Evolutionary conservation across 53 echinoderm and acorn worm species (phyloP).

Genomic region (Glandiceps talaboti): DNA sequence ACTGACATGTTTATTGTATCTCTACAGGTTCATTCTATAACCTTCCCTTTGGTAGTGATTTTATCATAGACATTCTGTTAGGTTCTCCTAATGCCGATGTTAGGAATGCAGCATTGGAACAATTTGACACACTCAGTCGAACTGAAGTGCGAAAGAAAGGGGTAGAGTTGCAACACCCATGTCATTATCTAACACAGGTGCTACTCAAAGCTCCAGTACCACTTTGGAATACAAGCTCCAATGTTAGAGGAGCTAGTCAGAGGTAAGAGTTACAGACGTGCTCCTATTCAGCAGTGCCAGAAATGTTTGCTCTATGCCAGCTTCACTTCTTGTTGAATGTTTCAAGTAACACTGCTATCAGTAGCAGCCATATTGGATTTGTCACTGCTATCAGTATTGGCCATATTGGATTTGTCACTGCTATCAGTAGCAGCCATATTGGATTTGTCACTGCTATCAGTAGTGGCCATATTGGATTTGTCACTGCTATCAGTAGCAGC

Average conservation of each 20-base stretch:
- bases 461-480: too few relatives aligned
- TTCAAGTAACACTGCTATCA: too few relatives aligned
- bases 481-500: too few relatives aligned
- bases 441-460: too few relatives aligned
- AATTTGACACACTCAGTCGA: slow-evolving; percentile 64
- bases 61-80: slow-evolving; percentile 89
- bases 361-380: too few relatives aligned
- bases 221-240: slow-evolving; percentile 79
- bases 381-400: too few relatives aligned
- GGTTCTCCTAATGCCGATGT: slow-evolving; percentile 78
- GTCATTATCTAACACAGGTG: slow-evolving; percentile 74
- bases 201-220: slow-evolving; percentile 66
- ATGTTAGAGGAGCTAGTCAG: slow-evolving; percentile 79
- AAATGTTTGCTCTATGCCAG: neutral
- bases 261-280: slow-evolving; percentile 31
- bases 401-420: too few relatives aligned
- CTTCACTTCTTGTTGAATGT: too few relatives aligned
- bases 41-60: slow-evolving; percentile 77
- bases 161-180: slow-evolving; percentile 52
- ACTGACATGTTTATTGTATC: too few relatives aligned
- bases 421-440: too few relatives aligned
- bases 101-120: slow-evolving; percentile 74
- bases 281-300: neutral
- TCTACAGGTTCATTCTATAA: slow-evolving; percentile 73
- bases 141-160: slow-evolving; percentile 41